Base-by-base conservation (phyloP, 2,888 invertebrate genomes). In the Tipula lateralis region DNA sequence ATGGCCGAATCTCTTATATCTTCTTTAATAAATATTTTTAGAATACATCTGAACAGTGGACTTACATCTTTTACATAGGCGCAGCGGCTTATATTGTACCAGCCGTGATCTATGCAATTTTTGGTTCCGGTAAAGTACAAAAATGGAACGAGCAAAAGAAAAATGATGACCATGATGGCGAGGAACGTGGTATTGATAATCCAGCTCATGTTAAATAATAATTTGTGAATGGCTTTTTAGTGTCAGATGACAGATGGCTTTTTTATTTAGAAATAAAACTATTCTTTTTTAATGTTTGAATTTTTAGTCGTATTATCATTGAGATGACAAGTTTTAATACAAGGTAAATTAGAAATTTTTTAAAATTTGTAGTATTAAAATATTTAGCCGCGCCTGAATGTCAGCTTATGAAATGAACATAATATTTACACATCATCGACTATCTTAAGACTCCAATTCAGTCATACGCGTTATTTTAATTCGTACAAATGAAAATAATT, bases 31-130 rank as follows among this genome's bases (percentile, higher is more conserved):
- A 29, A 30, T 34, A 32, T 29, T 6, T 82, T n/a, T 88, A 95
- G 95, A 95, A 94, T 86, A 94, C 94, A 19, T 91, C 95, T 84
- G 91, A 92, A 29, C 93, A 95, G 88, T 96, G 95, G 95, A 92
- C 94, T 84, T 91, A 92, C 30, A 93, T 95, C 83, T 95, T 95
- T 88, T 91, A 93, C 87, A 94, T 95, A 34, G 95, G 95, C 0
- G 94, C 94, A 0, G 91, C 91, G 0, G 91, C 94, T 0, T 96
- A 95, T 87, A 93, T 93, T n/a, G 91, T 93, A 1, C 92, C 94
- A 0, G 95, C 95, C 0, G 83, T 94, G 2, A 90, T 95, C 85
- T 96, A 94, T 89, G 93, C 93, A 87, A 84, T 94, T 1, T 93
- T 95, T 86, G 95, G 95, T 7, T 93, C 94, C 0, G 94, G 93